Base-by-base conservation (phyloP, 2,888 invertebrate species). In the Nymphalis polychloros region DNA sequence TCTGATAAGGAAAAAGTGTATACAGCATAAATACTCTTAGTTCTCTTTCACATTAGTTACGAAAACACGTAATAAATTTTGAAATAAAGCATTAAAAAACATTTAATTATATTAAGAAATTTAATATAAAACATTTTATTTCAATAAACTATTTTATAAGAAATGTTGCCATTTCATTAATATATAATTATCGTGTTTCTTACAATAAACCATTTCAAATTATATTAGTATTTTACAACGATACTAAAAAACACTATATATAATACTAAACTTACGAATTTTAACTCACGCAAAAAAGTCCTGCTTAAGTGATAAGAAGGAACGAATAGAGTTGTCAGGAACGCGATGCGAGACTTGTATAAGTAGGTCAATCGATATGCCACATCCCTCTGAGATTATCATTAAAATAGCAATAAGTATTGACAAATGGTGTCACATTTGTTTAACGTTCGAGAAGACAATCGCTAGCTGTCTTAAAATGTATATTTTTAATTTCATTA, bases 311-410 rank as follows among this genome's bases (percentile, higher is more conserved):
- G 64, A 63, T 52, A 60, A 64, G 70, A 53, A 47, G 63, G 46
- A 66, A 27, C 10, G 55, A 57, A 64, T 35, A 64, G 61, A 62
- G 52, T 69, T 59, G 52, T 59, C 59, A 53, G 52, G 62, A 65
- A 47, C 60, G 47, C 41, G 35, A 47, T 23, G 62, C 59, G 59
- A 62, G 62, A 63, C 57, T 52, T 23, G 49, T 55, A 70, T 77
- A 87, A 83, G 82, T 88, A 85, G 88, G 88, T 86, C 87, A 84
- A 88, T 88, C 87, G 82, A 88, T 88, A 85, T 73, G 69, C 73
- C 74, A 81, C 79, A 79, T 78, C 76, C 75, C 74, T 72, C 46
- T 70, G 77, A 75, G 75, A 64, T 64, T 52, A 49, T 61, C 64
- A 64, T 64, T 66, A 66, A 66, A 66, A 69, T 53, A 63, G 63